These are phyloP conservation scores for Alcedo atthis DNA, from an alignment of 2,797 vertebrate species.

Conservation along the genomic window DNA sequence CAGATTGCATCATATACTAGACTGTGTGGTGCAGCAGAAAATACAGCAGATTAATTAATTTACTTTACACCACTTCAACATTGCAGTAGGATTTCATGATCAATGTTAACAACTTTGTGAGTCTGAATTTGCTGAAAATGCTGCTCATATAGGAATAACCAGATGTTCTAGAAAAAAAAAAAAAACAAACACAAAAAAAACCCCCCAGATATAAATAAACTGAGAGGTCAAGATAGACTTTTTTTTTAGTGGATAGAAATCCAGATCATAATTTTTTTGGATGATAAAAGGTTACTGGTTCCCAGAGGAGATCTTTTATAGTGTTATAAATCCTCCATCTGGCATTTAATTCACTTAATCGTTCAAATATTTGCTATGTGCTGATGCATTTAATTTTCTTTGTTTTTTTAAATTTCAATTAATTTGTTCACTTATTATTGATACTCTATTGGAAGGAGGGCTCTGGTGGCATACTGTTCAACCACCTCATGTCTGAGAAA, in stretches of 20 bases:
- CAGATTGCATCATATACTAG: not conserved
- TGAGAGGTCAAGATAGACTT: not conserved
- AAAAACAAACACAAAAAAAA: not conserved
- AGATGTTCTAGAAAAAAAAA: not conserved
- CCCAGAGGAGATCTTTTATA: not conserved
- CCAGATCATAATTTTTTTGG: not conserved
- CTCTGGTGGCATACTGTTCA: not conserved
- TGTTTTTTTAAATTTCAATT: not conserved
- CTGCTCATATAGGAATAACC: not conserved
- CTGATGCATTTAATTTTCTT: not conserved
- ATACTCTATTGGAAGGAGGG: not conserved
- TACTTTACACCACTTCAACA: not conserved
- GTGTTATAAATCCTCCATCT: conserved; percentile 3
- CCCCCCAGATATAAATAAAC: not conserved
- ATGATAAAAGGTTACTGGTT: not conserved
- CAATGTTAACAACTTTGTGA: not conserved
- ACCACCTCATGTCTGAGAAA: not conserved
- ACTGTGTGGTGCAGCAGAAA: not conserved
- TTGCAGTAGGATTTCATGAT: not conserved
- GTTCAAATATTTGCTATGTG: conserved; percentile 36
- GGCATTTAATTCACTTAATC: conserved; percentile 25
- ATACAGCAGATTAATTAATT: not conserved
- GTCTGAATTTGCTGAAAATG: not conserved
- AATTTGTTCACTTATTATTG: not conserved
- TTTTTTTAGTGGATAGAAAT: not conserved